Percentiles rank a stretch among this genome's conserved stretches.
Evolutionary conservation across 1,140 invertebrate genomes (phyloP).

Genomic region (Panonychus citri): DNA sequence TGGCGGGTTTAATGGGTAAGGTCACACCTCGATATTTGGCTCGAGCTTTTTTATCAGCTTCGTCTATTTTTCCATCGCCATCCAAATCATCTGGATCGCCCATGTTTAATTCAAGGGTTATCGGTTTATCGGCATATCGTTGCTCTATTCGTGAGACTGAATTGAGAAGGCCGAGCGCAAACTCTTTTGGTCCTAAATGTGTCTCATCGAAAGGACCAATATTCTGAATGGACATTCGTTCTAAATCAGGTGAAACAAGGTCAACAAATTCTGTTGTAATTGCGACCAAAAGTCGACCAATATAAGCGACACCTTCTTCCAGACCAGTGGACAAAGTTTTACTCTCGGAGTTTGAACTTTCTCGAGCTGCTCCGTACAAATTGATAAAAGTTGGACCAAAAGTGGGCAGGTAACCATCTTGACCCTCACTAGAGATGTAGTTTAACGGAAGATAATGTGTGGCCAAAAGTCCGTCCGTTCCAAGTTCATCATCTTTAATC

Average conservation of each 20-base stretch:
- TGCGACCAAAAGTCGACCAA: constrained; percentile 24
- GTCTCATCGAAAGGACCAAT: neutral
- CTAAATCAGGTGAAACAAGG: neutral
- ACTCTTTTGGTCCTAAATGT: neutral
- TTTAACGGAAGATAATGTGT: constrained; percentile 61
- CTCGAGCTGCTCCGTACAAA: constrained; percentile 59
- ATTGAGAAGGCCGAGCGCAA: neutral
- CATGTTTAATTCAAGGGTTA: constrained; percentile 62
- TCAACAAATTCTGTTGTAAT: constrained; percentile 11
- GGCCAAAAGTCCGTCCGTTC: constrained; percentile 52
- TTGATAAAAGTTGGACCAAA: constrained; percentile 64
- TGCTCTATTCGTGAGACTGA: neutral
- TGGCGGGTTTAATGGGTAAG: constrained; percentile 36
- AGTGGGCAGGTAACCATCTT: constrained; percentile 48
- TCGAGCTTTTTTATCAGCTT: constrained; percentile 20
- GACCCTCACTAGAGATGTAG: constrained; percentile 50
- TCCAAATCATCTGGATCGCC: constrained; percentile 65
- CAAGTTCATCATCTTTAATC: constrained; percentile 45
- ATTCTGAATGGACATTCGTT: neutral
- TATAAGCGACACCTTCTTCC: constrained; percentile 61
- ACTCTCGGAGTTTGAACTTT: constrained; percentile 55
- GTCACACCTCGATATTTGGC: constrained; percentile 1
- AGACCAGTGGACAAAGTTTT: constrained; percentile 54
- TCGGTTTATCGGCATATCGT: constrained; percentile 47
- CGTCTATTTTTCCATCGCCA: constrained; percentile 38